Conservation (phyloP, 2,888 invertebrate genomes). For the Ptychoptera contaminata region DNA sequence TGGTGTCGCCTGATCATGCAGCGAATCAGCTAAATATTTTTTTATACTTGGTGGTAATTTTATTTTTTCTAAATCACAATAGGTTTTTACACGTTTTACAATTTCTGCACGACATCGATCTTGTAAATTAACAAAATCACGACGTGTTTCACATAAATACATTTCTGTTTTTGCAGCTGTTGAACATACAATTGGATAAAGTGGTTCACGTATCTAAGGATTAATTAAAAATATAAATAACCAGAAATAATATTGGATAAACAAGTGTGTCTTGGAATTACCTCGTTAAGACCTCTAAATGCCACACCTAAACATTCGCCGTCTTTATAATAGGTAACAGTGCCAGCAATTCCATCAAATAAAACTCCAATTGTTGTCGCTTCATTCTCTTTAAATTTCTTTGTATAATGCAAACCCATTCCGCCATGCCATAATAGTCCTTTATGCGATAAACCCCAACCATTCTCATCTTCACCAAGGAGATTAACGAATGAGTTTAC, state of each 20-base stretch:
- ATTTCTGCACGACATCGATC: slow-evolving; percentile 50
- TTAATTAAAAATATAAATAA: neutral
- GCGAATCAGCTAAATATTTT: slow-evolving; percentile 38
- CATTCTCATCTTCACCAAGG: slow-evolving; percentile 50
- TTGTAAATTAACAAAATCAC: slow-evolving; percentile 50
- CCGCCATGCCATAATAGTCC: slow-evolving; percentile 54
- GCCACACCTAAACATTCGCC: slow-evolving; percentile 52
- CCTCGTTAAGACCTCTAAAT: slow-evolving; percentile 45
- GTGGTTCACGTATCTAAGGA: slow-evolving; percentile 35
- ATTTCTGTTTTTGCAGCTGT: slow-evolving; percentile 63
- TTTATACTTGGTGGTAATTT: slow-evolving; percentile 41
- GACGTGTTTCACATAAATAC: slow-evolving; percentile 40
- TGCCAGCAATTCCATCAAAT: slow-evolving; percentile 51
- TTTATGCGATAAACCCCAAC: slow-evolving; percentile 61
- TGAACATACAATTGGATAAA: slow-evolving; percentile 54
- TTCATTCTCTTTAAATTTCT: slow-evolving; percentile 52
- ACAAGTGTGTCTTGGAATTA: slow-evolving; percentile 8
- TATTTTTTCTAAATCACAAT: slow-evolving; percentile 36
- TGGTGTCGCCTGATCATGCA: slow-evolving; percentile 27
- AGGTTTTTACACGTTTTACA: slow-evolving; percentile 35
- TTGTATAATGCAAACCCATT: slow-evolving; percentile 43
- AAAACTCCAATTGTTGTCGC: slow-evolving; percentile 49
- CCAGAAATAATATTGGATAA: neutral
- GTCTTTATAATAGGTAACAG: slow-evolving; percentile 55
- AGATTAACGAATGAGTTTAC: slow-evolving; percentile 52